Base-by-base conservation (phyloP, 1,140 invertebrate genomes). In the Charaxes varanes region DNA sequence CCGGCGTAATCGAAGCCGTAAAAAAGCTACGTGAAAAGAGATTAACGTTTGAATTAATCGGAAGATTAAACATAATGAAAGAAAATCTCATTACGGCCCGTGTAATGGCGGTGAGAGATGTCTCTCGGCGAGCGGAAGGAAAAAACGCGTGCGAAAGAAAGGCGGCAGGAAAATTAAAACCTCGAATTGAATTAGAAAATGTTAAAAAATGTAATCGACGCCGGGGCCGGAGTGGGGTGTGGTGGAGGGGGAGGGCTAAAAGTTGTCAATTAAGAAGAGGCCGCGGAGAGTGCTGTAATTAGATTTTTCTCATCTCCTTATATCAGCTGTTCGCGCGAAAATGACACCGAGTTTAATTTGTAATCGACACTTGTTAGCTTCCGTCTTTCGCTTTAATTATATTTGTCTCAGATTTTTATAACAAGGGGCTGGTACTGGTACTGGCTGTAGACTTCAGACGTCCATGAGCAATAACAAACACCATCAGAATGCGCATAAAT, bases 1-100 rank as follows among this genome's bases (percentile, higher is more conserved):
- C 62, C 69, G 61, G 64, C 62, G 67, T 41, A 62, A 51, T 61
- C 38, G 33, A 42, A 41, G 46, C 55, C 46, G 47, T 77, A 72
- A 76, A 79, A 28, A 71, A 63, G 53, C 59, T 46, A 59, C 56
- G 64, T 70, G 65, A 76, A 77, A 76, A 70, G 54, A 79, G 78
- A 83, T 83, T 83, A 79, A 77, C 76, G 77, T 80, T 82, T 73
- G 74, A 83, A 83, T 83, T 83, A 83, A 83, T 83, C 79, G 74
- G 76, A 48, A 83, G 79, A 83, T 83, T 83, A 80, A 80, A 72
- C 79, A 80, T 80, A 83, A 83, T 83, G 79, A 83, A 83, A 79
- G 76, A 78, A 83, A 83, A 83, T 83, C 79, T 83, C 79, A 80
- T 83, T 83, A 80, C 67, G 55, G 50, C 44, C 58, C 59, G 70